Base-by-base conservation (phyloP, 1,140 invertebrate genomes). In the Drosophila ficusphila region DNA sequence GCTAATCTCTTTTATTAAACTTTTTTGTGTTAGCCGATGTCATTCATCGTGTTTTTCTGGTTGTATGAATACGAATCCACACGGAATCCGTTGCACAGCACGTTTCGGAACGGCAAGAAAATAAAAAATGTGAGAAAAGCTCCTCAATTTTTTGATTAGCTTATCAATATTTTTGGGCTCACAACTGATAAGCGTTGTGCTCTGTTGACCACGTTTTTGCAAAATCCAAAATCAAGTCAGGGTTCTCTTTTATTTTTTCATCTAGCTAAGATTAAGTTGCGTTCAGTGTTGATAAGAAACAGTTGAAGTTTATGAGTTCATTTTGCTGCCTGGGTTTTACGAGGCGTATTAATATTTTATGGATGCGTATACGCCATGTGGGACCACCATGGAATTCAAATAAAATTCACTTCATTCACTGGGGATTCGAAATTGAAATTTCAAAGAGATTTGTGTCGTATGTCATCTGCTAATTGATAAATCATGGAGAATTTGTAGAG, bases 11-110 rank as follows among this genome's bases (percentile, higher is more conserved):
- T 53, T 72, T 27, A 62, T 57, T 76, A 64, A 53, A 47, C 39
- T 47, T 48, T 25, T 36, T 61, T 60, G 36, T 56, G 29, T 51
- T 57, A 41, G 44, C 12, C 42, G 36, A 19, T 67, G 70, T 31
- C 34, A 76, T 34, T 75, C 61, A 44, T 74, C 79, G 52, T 85
- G 76, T 85, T 76, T 79, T 86, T 79, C 79, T 85, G 79, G 71
- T 85, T 79, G 61, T 62, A 3, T n/a, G 9, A 27, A 39, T 21
- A 7, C 44, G 19, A 23, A 36, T 23, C 16, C 21, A 18, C 27
- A 41, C 42, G 54, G 8, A 38, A 38, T 54, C 7, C 41, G 23
- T 56, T 29, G 31, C 12, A 46, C 19, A 71, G 68, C 68, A 71
- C 68, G 67, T 71, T 71, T 71, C 65, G 41, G 27, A 27, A 19